These are phyloP conservation scores for Catamblyrhynchus diadema DNA, from an alignment of 2,797 vertebrate species.

Conservation along the genomic window DNA sequence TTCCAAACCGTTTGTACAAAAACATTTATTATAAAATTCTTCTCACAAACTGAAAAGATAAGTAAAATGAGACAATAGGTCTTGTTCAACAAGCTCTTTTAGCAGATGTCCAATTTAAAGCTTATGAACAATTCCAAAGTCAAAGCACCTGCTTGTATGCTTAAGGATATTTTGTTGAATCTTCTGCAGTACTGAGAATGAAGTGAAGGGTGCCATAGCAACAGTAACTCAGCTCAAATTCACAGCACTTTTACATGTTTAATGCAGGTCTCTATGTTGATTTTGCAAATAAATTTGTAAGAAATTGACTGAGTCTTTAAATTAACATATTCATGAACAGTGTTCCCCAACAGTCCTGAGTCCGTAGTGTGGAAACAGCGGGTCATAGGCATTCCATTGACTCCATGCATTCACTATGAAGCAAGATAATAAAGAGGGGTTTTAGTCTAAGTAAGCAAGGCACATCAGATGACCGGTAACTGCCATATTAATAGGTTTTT, in stretches of 20 bases:
- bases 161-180: background rate
- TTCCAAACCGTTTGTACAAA: background rate
- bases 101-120: background rate
- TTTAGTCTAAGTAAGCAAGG: background rate
- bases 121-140: background rate
- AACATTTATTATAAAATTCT: background rate
- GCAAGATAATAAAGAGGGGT: background rate
- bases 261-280: background rate
- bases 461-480: background rate
- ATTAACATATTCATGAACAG: background rate
- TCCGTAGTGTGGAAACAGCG: background rate
- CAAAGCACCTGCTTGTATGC: background rate
- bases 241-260: background rate
- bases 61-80: background rate
- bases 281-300: background rate
- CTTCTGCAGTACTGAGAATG: background rate
- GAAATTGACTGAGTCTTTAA: background rate
- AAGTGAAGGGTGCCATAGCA: constrained; percentile 38
- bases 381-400: background rate
- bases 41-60: background rate
- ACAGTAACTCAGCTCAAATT: background rate
- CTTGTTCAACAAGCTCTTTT: background rate
- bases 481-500: background rate
- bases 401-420: background rate
- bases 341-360: background rate